Evolutionary conservation across 2,888 invertebrate species (phyloP).

Genomic region (Drosophila testacea): DNA sequence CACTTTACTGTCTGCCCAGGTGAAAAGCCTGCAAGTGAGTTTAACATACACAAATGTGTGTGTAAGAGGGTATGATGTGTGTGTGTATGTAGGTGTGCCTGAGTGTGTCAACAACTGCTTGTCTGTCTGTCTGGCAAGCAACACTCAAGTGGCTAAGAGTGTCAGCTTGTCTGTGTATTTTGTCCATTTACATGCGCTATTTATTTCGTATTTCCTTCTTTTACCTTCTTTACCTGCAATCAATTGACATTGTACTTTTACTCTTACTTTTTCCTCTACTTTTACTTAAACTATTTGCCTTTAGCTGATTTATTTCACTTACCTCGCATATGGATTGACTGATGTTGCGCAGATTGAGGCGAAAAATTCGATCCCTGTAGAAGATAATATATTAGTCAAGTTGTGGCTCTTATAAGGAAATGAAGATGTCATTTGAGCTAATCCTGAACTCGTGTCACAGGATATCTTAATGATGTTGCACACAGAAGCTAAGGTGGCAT

Average conservation of each 20-base stretch:
- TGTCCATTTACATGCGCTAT: slow-evolving; percentile 50
- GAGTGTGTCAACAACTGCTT: slow-evolving; percentile 58
- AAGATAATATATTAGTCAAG: slow-evolving; percentile 25
- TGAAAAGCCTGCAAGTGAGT: slow-evolving; percentile 54
- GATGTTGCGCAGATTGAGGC: slow-evolving; percentile 88
- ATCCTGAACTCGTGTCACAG: slow-evolving; percentile 69
- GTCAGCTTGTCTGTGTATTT: slow-evolving; percentile 33
- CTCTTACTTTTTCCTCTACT: slow-evolving; percentile 16
- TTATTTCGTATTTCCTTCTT: slow-evolving; percentile 14
- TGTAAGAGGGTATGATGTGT: background rate
- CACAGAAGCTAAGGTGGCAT: no score
- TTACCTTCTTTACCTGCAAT: slow-evolving; percentile 25
- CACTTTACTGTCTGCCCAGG: slow-evolving; percentile 48
- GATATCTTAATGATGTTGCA: slow-evolving; percentile 71
- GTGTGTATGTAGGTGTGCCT: slow-evolving; percentile 7
- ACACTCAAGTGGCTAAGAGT: slow-evolving; percentile 57
- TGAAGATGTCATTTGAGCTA: slow-evolving; percentile 63
- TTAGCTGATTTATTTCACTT: slow-evolving; percentile 77
- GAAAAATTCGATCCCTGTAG: slow-evolving; percentile 89
- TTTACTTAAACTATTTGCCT: slow-evolving; percentile 8
- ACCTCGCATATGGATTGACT: slow-evolving; percentile 89
- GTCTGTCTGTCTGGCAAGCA: slow-evolving; percentile 44
- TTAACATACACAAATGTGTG: slow-evolving; percentile 28
- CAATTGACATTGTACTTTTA: slow-evolving; percentile 38
- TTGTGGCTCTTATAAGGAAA: slow-evolving; percentile 10